Evolutionary conservation across 2,797 vertebrate genomes (phyloP), one percentile per base, ranked within the genome.

Genomic region (Neopelma chrysocephalum): DNA sequence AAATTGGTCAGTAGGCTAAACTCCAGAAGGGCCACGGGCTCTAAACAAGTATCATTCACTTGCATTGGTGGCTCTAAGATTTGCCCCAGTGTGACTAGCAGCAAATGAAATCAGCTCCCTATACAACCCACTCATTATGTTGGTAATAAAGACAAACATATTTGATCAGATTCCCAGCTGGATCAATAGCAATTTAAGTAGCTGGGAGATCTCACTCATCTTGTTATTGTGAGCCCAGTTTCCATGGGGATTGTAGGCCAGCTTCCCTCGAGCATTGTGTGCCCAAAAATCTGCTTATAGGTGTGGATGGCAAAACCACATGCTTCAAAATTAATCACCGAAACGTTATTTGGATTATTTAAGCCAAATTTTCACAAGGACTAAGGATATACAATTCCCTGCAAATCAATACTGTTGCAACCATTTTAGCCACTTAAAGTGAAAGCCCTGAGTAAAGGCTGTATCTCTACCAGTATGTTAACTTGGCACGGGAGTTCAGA

Each of bases 171-270:
- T 78, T 90, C 78, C 69, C 88, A 93, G 83, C 42, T 87, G 83
- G 78, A 95, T 96, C 96, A 92, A 94, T 94, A 96, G 53, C 90
- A 92, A 91, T 96, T 90, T 92, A 48, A 94, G 86, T 34, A 82
- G 88, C 68, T 75, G 42, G 48, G 71, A 85, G 47, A 95, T 90
- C 54, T 95, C 60, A 29, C 87, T 82, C 91, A 94, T 50, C 50
- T 86, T 77, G 76, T 91, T 92, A 71, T 17, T 38, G 7, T 68
- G 53, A 93, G 64, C 31, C 64, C 3, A 73, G 22, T 87, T 94
- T 84, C 85, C 60, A 61, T 1, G 34, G n/a, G 80, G 54, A 68
- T 70, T 70, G 48, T 34, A 69, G 65, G 45, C 42, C 15, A 29
- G 26, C 51, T 79, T 87, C n/a, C 34, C 53, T 76, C 12, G 62